A percentile compares a stretch with the other conserved stretches of the same genome.
phyloP scores from a whole-genome alignment of 2,113 vertebrate genomes.

The Meleagris gallopavo region DNA sequence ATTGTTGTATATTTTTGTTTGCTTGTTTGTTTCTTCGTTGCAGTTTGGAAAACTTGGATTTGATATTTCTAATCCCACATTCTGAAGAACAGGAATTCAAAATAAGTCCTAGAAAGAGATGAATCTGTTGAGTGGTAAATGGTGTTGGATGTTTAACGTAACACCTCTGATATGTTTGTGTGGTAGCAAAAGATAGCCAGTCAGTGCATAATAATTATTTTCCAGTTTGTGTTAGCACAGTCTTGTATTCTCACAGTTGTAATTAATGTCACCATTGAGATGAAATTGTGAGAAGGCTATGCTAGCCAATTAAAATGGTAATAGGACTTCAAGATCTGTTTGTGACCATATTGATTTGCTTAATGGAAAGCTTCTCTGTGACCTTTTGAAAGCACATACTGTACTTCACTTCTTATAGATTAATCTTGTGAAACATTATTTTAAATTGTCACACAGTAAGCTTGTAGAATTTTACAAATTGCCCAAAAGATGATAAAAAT shows the following conservation, averaged over 20 bases:
- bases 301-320: slow-evolving; percentile 42
- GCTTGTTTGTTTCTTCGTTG: background rate
- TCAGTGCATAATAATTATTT: slow-evolving; percentile 1
- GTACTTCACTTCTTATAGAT: slow-evolving; percentile 34
- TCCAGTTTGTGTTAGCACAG: slow-evolving; percentile 7
- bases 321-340: slow-evolving; percentile 19
- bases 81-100: background rate
- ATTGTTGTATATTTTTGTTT: background rate
- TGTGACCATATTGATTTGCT: slow-evolving; percentile 34
- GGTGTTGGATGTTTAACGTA: background rate
- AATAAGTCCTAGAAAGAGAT: background rate
- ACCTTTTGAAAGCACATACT: slow-evolving; percentile 28
- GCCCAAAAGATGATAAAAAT: slow-evolving; percentile 30
- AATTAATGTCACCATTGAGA: background rate
- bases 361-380: slow-evolving; percentile 10
- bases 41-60: background rate
- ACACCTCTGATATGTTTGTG: background rate
- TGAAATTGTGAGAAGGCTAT: background rate
- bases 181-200: background rate
- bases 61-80: background rate
- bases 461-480: slow-evolving; percentile 43
- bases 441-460: slow-evolving; percentile 30
- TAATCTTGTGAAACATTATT: slow-evolving; percentile 29
- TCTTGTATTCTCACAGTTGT: background rate
- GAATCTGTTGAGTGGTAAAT: background rate